Percentiles rank a stretch among this genome's conserved stretches.
These are phyloP conservation scores for Microcebus jonahi DNA, from an alignment of 2,113 vertebrate genomes.

Conservation along the genomic window DNA sequence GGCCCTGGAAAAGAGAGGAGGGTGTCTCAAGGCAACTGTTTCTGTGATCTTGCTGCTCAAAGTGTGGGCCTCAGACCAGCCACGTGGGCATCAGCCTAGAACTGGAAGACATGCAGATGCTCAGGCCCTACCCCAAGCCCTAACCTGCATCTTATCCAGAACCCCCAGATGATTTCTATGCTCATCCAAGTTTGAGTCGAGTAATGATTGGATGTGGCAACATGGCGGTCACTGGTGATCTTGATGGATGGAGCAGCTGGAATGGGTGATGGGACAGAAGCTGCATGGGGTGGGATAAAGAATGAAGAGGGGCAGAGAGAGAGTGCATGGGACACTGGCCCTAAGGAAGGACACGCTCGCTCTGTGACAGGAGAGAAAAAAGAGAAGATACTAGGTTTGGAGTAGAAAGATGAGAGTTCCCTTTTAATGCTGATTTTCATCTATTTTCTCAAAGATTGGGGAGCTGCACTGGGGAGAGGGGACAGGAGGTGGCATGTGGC, in stretches of 20 bases:
- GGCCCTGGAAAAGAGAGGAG: neutral
- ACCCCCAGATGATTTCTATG: neutral
- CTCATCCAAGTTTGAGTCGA: slow-evolving; percentile 3
- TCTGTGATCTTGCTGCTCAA: neutral
- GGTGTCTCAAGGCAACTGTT: neutral
- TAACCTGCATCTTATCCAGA: neutral
- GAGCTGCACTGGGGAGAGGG: neutral
- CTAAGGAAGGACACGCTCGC: neutral
- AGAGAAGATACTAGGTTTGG: neutral
- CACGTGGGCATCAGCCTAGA: neutral
- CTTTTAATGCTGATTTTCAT: neutral
- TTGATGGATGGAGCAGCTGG: neutral
- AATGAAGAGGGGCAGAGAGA: neutral
- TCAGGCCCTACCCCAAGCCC: neutral
- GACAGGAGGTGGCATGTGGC: neutral
- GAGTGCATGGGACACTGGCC: neutral
- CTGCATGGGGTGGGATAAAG: neutral
- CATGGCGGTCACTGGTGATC: neutral
- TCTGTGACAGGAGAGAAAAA: neutral
- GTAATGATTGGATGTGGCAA: neutral
- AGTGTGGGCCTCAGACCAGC: neutral
- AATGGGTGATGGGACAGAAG: neutral
- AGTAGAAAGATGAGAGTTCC: neutral
- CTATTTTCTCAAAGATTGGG: neutral
- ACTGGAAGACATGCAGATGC: neutral